These are phyloP conservation scores for Epinephelus coioides DNA, from an alignment of 2,797 vertebrate species.

Conservation along the genomic window DNA sequence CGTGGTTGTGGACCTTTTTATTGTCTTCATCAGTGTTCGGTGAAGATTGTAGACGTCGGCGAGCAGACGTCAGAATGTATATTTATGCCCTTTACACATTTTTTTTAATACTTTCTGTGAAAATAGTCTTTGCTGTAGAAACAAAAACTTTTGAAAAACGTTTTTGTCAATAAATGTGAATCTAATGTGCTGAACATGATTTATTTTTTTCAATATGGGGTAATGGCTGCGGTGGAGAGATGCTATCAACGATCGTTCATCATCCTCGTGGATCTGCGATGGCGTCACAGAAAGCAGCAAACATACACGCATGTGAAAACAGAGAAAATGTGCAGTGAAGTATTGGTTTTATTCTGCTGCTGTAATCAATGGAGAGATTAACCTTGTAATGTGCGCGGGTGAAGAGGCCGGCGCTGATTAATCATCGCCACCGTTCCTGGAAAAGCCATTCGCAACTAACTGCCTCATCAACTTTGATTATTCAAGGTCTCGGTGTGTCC, in stretches of 20 bases:
- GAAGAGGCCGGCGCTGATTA: slow-evolving; percentile 74
- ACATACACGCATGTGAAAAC: slow-evolving; percentile 19
- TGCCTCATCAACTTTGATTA: slow-evolving; percentile 80
- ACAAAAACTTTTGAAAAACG: slow-evolving; percentile 62
- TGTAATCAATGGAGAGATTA: slow-evolving; percentile 81
- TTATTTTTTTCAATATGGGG: slow-evolving; percentile 69
- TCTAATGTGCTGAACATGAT: slow-evolving; percentile 67
- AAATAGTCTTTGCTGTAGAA: slow-evolving; percentile 63
- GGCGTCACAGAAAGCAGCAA: slow-evolving; percentile 24
- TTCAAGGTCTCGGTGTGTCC: slow-evolving; percentile 68
- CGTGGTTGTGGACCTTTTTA: slow-evolving; percentile 30
- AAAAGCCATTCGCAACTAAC: slow-evolving; percentile 68
- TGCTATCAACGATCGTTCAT: slow-evolving; percentile 74
- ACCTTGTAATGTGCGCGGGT: slow-evolving; percentile 68
- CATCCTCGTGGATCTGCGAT: slow-evolving; percentile 33
- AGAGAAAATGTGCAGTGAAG: slow-evolving; percentile 52
- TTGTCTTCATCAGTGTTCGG: slow-evolving; percentile 37
- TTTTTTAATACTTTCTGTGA: slow-evolving; percentile 72
- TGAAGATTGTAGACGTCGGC: slow-evolving; percentile 42
- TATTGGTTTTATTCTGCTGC: slow-evolving; percentile 50
- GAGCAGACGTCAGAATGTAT: slow-evolving; percentile 70
- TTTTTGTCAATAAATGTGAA: slow-evolving; percentile 81
- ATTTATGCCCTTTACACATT: slow-evolving; percentile 73
- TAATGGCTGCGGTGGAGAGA: slow-evolving; percentile 56
- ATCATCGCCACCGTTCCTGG: slow-evolving; percentile 59